Evolutionary conservation across 1,140 invertebrate species (phyloP), one percentile per base, ranked within the genome.

Genomic region (Magallana gigas): DNA sequence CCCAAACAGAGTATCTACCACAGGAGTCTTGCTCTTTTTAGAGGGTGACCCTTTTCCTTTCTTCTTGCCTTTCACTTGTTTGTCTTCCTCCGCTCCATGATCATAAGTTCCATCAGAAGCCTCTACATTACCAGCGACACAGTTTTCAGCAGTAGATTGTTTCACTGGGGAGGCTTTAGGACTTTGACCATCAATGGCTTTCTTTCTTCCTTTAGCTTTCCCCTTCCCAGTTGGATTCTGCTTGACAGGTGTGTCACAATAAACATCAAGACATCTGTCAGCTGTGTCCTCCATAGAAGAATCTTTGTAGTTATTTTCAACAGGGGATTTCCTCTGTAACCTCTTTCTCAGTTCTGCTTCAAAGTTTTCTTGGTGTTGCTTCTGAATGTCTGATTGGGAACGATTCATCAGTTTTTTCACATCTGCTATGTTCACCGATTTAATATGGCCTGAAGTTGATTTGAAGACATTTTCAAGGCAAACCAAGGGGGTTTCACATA

Each of bases 321-420:
- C 71, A 11, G 85, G 36, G 29, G 23, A 76, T 76, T 36, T 76
- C 23, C 68, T 76, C 68, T 36, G 68, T 29, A 76, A 29, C 68
- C 68, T 76, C 18, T 76, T 76, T 11, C 36, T 76, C 68, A 76
- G 68, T 36, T 76, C 68, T 12, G 18, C 68, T 76, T 76, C 68
- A 76, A 76, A 76, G 14, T 76, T 76, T 76, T 76, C 68, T 76
- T 76, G 68, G 68, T 36, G 68, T 29, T 76, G 68, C 68, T 76
- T 76, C 23, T 76, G 68, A 76, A 76, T 76, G 68, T 76, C 23
- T 76, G 68, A 76, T 36, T 36, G 18, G 12, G 68, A 76, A 76
- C 9, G 23, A 76, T 76, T 76, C 68, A 76, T 76, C 36, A 76
- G 68, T 76, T 76, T 76, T 12, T 76, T 36, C 68, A 76, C 68